Evolutionary conservation across 2,888 invertebrate species (phyloP).

Genomic region (Sussaba pulchella): DNA sequence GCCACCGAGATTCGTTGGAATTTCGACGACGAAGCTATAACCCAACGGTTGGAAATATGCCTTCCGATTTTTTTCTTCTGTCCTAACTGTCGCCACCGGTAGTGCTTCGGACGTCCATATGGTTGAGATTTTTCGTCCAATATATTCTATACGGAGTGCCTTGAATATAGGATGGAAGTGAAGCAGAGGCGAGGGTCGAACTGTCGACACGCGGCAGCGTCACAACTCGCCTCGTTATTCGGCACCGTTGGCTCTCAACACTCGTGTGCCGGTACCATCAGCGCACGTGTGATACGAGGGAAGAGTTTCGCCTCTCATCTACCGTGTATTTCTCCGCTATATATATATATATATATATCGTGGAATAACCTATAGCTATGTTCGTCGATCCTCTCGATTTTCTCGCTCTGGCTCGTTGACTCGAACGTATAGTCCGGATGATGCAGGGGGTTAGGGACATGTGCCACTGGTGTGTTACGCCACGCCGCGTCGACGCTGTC

Average conservation of each 20-base stretch:
- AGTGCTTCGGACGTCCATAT: not conserved
- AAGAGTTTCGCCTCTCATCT: slow-evolving; percentile 47
- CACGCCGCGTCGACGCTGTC: slow-evolving; percentile 60
- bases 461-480: slow-evolving; percentile 61
- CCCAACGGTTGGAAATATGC: too few relatives aligned
- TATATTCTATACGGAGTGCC: slow-evolving; percentile 11
- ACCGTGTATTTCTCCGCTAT: slow-evolving; percentile 16
- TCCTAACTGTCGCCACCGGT: not conserved
- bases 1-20: too few relatives aligned
- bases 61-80: not conserved
- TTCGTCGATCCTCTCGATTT: slow-evolving; percentile 44
- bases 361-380: slow-evolving; percentile 1
- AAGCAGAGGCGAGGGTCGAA: slow-evolving; percentile 5
- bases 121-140: slow-evolving; percentile 4
- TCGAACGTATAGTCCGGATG: slow-evolving; percentile 41
- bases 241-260: slow-evolving; percentile 62
- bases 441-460: slow-evolving; percentile 30
- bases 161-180: slow-evolving; percentile 1
- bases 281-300: slow-evolving; percentile 46
- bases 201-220: slow-evolving; percentile 55
- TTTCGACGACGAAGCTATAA: too few relatives aligned
- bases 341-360: slow-evolving; percentile 1
- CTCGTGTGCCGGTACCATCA: slow-evolving; percentile 26
- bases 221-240: slow-evolving; percentile 62
- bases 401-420: slow-evolving; percentile 52